Conservation (phyloP, 1,140 invertebrate genomes). For the Ptiloglossa arizonensis region DNA sequence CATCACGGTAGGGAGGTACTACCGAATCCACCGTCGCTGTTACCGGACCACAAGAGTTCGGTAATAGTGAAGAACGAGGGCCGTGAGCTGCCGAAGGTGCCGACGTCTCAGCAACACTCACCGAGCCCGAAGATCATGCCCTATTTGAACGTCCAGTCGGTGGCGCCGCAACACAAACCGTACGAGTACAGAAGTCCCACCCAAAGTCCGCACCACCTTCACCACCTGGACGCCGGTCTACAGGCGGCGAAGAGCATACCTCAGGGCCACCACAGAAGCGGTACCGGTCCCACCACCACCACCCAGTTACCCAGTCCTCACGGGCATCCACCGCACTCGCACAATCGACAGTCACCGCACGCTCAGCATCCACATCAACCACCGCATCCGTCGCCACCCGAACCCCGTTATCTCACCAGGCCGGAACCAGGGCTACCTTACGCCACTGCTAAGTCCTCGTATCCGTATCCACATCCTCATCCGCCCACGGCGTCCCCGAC, state of each 20-base stretch:
- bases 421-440: constrained; percentile 72
- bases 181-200: constrained; percentile 84
- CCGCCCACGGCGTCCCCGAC: constrained; percentile 70
- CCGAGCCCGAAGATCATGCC: constrained; percentile 85
- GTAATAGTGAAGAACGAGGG: constrained; percentile 90
- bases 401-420: constrained; percentile 76
- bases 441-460: constrained; percentile 71
- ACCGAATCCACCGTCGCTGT: constrained; percentile 84
- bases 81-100: constrained; percentile 84
- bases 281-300: constrained; percentile 66
- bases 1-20: constrained; percentile 82
- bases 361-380: constrained; percentile 73
- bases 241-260: constrained; percentile 71
- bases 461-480: constrained; percentile 74
- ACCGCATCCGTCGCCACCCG: constrained; percentile 82
- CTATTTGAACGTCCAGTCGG: constrained; percentile 84
- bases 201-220: constrained; percentile 82
- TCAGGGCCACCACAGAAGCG: constrained; percentile 67
- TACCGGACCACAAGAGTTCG: constrained; percentile 87
- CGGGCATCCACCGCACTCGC: constrained; percentile 75
- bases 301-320: constrained; percentile 77
- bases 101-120: constrained; percentile 83
- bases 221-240: constrained; percentile 73
- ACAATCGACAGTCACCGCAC: constrained; percentile 79
- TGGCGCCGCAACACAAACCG: constrained; percentile 78